Base-by-base conservation (phyloP, 2,888 invertebrate species). In the Leucoma salicis region DNA sequence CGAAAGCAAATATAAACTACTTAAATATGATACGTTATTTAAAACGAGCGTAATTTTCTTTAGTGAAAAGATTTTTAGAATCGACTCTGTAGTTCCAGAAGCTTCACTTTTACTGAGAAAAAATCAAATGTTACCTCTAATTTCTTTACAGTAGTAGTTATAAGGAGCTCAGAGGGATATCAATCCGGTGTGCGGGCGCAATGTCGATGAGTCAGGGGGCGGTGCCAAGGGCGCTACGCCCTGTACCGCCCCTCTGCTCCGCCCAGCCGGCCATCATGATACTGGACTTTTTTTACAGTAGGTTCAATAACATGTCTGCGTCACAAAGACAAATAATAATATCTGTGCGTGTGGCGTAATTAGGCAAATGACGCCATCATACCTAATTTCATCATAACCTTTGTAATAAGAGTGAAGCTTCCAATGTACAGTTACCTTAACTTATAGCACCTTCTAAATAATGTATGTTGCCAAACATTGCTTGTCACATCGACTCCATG, bases 151-250 rank as follows among this genome's bases (percentile, higher is more conserved):
- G n/a, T n/a, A n/a, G n/a, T n/a, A 21, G 8, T 13, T 2, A 8
- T 7, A 12, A 29, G 29, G 29, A 29, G 13, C 12, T 29, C 5
- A 12, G 29, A 13, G 29, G 29, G 7, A 29, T 29, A 8, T 29
- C 13, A 15, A 15, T 15, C 14, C 15, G 66, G 59, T 74, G 77
- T 73, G 77, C 66, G 62, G 54, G 74, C 78, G 78, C 79, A 74
- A 65, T 64, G 61, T 62, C 49, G 53, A 68, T 82, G 81, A 82
- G 65, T 82, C 81, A 83, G 70, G 83, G 83, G 88, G 86, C 85
- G 86, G 74, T 65, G 68, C 85, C 80, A 74, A 82, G 84, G 86
- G 86, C 86, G 82, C 80, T 76, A 82, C 86, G 86, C 85, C 85
- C 82, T 77, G 67, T 65, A 58, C 71, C 71, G 74, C 75, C 78